Evolutionary conservation across 2,797 vertebrate genomes (phyloP).

Genomic region (Lutjanus argentimaculatus): DNA sequence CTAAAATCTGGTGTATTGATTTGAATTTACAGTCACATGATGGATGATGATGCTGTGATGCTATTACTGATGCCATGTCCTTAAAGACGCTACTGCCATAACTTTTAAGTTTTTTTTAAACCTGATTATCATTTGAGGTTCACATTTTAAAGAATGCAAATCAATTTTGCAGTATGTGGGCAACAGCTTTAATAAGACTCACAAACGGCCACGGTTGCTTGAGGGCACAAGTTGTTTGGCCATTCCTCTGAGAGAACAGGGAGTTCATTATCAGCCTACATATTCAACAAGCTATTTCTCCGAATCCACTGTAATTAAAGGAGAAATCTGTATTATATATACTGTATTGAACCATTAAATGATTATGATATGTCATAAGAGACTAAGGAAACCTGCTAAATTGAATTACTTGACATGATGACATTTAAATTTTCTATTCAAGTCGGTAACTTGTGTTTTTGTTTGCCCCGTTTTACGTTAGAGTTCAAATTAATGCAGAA

Average conservation of each 20-base stretch:
- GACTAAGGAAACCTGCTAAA: no score
- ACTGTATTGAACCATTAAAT: no score
- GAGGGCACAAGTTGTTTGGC: conserved; percentile 14
- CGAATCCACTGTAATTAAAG: conserved; percentile 29
- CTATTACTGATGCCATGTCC: not conserved
- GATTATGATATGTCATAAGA: no score
- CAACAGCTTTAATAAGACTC: conserved; percentile 8
- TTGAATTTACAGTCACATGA: not conserved
- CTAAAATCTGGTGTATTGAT: not conserved
- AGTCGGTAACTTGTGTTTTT: no score
- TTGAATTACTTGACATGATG: no score
- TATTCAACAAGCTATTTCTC: conserved; percentile 45
- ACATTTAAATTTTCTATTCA: no score
- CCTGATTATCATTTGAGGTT: not conserved
- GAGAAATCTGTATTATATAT: no score
- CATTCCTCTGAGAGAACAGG: conserved; percentile 20
- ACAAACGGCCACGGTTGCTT: conserved; percentile 1
- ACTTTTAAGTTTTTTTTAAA: no score
- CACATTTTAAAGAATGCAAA: not conserved
- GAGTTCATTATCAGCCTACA: conserved; percentile 16
- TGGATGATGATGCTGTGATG: not conserved
- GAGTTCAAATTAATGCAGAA: no score
- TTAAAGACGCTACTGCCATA: not conserved
- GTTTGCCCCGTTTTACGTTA: no score
- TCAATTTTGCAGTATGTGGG: conserved; percentile 6